These are phyloP conservation scores for Pristionchus fissidentatus DNA, from an alignment of 2,888 invertebrate genomes.

Conservation along the genomic window DNA sequence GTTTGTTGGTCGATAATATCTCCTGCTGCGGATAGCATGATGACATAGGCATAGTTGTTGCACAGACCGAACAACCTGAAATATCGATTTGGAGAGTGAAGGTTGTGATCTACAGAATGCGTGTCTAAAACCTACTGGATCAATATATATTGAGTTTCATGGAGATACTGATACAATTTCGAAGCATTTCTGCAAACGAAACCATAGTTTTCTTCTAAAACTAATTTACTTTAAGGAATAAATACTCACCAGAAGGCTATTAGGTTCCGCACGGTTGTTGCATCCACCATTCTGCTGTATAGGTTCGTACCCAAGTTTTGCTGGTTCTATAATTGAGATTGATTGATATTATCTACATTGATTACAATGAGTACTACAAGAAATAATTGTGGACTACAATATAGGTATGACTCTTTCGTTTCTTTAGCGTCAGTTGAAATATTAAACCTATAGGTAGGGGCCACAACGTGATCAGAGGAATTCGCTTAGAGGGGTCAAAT, in stretches of 20 bases:
- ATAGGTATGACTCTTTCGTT: too few relatives aligned
- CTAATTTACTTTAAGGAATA: neutral
- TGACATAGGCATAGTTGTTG: conserved; percentile 90
- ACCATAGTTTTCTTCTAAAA: neutral
- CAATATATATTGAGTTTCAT: neutral
- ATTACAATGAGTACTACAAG: too few relatives aligned
- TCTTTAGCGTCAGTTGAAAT: too few relatives aligned
- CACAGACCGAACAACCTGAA: conserved; percentile 85
- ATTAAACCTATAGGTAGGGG: too few relatives aligned
- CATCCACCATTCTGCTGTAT: conserved; percentile 27
- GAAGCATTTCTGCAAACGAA: neutral
- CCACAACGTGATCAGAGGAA: too few relatives aligned
- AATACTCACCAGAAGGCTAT: conserved; percentile 47
- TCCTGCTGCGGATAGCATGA: conserved; percentile 88
- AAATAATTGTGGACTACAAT: too few relatives aligned
- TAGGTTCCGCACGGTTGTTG: conserved; percentile 44
- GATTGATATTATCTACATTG: too few relatives aligned
- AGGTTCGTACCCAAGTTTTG: conserved; percentile 25
- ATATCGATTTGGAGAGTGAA: neutral
- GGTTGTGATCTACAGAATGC: too few relatives aligned
- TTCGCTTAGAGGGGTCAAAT: too few relatives aligned
- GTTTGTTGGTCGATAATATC: conserved; percentile 80
- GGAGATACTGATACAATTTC: neutral
- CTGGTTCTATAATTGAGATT: too few relatives aligned
- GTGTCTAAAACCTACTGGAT: too few relatives aligned